phyloP scores from a whole-genome alignment of 1,140 invertebrate species.

The Apis cerana region DNA sequence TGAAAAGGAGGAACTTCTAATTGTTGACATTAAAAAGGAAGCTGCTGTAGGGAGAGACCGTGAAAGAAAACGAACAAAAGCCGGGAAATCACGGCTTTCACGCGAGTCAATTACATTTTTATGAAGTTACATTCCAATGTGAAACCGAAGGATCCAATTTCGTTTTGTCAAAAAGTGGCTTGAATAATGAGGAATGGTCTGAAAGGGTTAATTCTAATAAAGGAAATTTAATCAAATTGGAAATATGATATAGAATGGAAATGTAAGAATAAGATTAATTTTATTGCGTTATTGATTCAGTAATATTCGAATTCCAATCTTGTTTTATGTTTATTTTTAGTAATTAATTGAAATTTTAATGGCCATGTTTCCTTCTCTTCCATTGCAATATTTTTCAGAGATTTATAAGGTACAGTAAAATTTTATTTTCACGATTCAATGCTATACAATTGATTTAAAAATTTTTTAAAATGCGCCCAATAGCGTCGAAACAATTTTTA shows the following conservation, averaged over 20 bases:
- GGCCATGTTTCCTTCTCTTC: too few species aligned
- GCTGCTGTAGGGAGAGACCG: neutral
- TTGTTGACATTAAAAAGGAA: conserved; percentile 43
- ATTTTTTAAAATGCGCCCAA: too few species aligned
- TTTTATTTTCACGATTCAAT: too few species aligned
- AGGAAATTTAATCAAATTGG: neutral
- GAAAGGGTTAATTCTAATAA: neutral
- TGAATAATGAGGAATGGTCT: neutral
- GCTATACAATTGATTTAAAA: too few species aligned
- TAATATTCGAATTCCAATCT: too few species aligned
- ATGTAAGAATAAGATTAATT: neutral
- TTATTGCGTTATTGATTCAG: too few species aligned
- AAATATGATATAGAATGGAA: neutral
- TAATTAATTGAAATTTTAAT: too few species aligned
- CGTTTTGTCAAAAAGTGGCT: neutral
- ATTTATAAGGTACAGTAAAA: too few species aligned
- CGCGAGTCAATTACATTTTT: conserved; percentile 2
- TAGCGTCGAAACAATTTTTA: too few species aligned
- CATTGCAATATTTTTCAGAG: too few species aligned
- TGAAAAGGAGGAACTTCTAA: conserved; percentile 29
- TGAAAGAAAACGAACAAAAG: conserved; percentile 11
- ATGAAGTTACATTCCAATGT: conserved; percentile 10
- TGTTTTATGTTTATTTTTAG: too few species aligned
- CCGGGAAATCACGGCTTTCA: conserved; percentile 13
- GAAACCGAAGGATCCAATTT: neutral